A percentile compares a stretch with the other conserved stretches of the same genome.
phyloP scores from a whole-genome alignment of 2,797 vertebrate species.

The Oophaga sylvatica region DNA sequence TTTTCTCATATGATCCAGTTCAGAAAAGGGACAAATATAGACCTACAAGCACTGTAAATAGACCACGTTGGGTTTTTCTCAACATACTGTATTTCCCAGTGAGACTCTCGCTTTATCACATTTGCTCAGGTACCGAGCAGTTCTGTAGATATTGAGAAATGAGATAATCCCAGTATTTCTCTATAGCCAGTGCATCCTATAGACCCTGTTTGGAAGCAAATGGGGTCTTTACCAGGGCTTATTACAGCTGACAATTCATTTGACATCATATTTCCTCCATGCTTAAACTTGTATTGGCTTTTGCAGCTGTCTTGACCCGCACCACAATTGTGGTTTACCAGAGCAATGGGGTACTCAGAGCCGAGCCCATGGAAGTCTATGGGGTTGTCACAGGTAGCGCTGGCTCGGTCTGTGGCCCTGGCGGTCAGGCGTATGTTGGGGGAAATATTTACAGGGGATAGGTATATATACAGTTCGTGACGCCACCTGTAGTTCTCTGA shows the following conservation, averaged over 20 bases:
- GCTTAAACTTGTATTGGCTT: not conserved
- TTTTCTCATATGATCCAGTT: conserved; percentile 21
- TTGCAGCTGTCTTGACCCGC: no score
- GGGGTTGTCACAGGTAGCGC: no score
- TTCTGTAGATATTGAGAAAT: not conserved
- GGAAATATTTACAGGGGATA: no score
- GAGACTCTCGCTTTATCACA: not conserved
- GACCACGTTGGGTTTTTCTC: not conserved
- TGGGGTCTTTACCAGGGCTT: not conserved
- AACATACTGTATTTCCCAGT: not conserved
- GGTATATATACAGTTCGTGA: no score
- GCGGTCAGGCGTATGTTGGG: no score
- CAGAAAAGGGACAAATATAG: conserved; percentile 11
- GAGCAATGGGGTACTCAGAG: no score
- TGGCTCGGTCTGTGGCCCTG: no score
- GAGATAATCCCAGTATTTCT: not conserved
- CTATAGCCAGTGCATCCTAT: not conserved
- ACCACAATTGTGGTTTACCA: no score
- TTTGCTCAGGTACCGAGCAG: not conserved
- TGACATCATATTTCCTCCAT: no score
- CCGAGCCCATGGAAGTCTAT: no score
- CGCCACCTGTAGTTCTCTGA: no score
- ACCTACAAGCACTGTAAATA: not conserved
- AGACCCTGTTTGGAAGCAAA: not conserved
- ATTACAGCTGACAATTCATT: no score